phyloP scores from a whole-genome alignment of 2,797 vertebrate genomes.

The Zenarchopterus dispar region DNA sequence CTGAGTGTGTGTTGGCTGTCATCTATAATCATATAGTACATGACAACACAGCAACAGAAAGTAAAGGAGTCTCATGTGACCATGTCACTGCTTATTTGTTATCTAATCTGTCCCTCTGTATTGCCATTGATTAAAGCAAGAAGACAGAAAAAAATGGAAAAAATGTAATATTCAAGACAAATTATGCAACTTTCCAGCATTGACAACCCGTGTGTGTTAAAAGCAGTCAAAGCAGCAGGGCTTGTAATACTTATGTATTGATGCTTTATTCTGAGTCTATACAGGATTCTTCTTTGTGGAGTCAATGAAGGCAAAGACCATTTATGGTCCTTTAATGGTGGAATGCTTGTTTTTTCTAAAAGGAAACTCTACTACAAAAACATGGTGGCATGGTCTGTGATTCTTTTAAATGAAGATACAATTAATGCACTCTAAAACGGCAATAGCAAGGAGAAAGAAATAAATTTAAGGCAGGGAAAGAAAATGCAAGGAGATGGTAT shows the following conservation, averaged over 20 bases:
- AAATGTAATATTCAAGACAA: constrained; percentile 71
- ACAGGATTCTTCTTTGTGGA: constrained; percentile 31
- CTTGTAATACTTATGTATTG: constrained; percentile 38
- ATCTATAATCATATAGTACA: constrained; percentile 72
- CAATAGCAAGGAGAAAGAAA: constrained; percentile 15
- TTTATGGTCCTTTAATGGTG: constrained; percentile 31
- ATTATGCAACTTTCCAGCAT: constrained; percentile 61
- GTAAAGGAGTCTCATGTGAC: constrained; percentile 52
- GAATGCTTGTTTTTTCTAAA: constrained; percentile 33
- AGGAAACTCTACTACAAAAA: constrained; percentile 25
- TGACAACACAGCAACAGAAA: constrained; percentile 36
- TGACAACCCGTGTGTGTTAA: constrained; percentile 50
- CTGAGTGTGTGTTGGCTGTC: constrained; percentile 56
- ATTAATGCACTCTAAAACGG: constrained; percentile 3
- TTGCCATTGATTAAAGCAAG: constrained; percentile 68
- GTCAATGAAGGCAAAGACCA: constrained; percentile 35
- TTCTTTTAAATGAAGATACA: constrained; percentile 33
- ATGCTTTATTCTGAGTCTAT: constrained; percentile 46
- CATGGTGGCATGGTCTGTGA: constrained; percentile 23
- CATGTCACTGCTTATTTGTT: constrained; percentile 73
- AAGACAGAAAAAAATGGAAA: constrained; percentile 52
- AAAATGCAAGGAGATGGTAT: neutral
- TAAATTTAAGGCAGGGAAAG: constrained; percentile 1
- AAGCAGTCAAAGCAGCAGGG: constrained; percentile 36
- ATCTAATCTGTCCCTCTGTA: constrained; percentile 70